Percentiles rank a stretch among this genome's conserved stretches.
Conservation (phyloP, 2,888 invertebrate genomes). For the Autographa gamma region DNA sequence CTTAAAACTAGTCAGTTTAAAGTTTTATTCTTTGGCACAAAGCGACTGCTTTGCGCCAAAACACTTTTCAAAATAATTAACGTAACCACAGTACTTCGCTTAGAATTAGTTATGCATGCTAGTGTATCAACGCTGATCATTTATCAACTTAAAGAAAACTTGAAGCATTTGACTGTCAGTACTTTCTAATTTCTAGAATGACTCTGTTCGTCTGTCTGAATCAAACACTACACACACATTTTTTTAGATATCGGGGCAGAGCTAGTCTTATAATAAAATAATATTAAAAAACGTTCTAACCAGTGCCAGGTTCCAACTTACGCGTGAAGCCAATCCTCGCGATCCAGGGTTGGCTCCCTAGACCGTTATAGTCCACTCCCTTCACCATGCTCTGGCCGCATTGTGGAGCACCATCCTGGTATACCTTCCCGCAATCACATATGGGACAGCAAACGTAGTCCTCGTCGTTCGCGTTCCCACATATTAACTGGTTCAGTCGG, state of each 20-base stretch:
- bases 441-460: constrained; percentile 90
- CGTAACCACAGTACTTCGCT: too few relatives aligned
- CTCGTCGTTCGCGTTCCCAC: constrained; percentile 89
- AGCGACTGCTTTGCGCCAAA: too few relatives aligned
- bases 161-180: too few relatives aligned
- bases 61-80: too few relatives aligned
- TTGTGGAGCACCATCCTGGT: constrained; percentile 80
- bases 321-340: constrained; percentile 93
- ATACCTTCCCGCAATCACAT: constrained; percentile 81
- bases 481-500: constrained; percentile 89
- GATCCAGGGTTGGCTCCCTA: constrained; percentile 94
- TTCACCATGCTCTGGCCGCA: constrained; percentile 91
- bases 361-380: constrained; percentile 90
- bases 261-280: background rate
- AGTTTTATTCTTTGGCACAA: too few relatives aligned
- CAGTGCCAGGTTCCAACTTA: constrained; percentile 76
- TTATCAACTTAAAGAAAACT: too few relatives aligned
- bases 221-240: too few relatives aligned
- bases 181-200: too few relatives aligned
- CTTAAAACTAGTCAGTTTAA: too few relatives aligned
- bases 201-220: too few relatives aligned
- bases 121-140: too few relatives aligned
- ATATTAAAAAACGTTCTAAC: background rate
- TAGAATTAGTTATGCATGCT: too few relatives aligned
- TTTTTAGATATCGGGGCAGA: background rate